A percentile compares a stretch with the other conserved stretches of the same genome.
These are phyloP conservation scores for Anastrepha obliqua DNA, from an alignment of 1,140 invertebrate genomes.

Conservation along the genomic window DNA sequence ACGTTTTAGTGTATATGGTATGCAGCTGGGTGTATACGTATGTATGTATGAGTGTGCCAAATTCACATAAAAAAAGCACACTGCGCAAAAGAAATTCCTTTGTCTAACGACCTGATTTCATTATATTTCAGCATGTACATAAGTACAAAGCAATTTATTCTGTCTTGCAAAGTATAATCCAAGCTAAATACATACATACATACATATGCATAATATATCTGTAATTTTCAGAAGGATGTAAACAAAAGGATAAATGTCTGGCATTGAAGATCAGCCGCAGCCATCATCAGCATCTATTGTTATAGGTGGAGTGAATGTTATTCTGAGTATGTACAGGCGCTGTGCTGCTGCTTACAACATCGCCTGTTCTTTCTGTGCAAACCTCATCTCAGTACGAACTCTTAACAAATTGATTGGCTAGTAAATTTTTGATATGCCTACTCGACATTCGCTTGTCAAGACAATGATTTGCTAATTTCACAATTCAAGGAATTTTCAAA, in stretches of 20 bases:
- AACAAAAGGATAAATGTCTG: background rate
- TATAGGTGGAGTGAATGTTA: background rate
- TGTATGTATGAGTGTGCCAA: no score
- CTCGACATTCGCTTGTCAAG: background rate
- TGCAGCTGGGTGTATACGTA: no score
- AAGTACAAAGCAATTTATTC: background rate
- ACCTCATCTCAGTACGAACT: background rate
- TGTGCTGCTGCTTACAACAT: background rate
- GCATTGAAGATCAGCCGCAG: background rate
- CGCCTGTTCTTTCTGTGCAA: no score
- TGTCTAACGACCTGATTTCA: slow-evolving; percentile 14
- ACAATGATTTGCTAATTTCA: slow-evolving; percentile 17
- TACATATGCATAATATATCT: background rate
- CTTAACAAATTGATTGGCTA: background rate
- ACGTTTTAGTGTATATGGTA: no score
- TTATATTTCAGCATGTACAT: background rate
- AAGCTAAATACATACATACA: background rate
- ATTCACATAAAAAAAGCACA: background rate
- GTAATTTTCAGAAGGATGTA: no score
- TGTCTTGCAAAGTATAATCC: background rate
- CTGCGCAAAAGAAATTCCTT: background rate
- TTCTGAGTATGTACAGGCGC: background rate
- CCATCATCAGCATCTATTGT: slow-evolving; percentile 3
- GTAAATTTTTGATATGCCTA: slow-evolving; percentile 24
- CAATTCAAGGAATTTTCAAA: slow-evolving; percentile 7